These are phyloP conservation scores for Alviniconcha strummeri DNA, from an alignment of 2,888 invertebrate genomes.

Conservation along the genomic window DNA sequence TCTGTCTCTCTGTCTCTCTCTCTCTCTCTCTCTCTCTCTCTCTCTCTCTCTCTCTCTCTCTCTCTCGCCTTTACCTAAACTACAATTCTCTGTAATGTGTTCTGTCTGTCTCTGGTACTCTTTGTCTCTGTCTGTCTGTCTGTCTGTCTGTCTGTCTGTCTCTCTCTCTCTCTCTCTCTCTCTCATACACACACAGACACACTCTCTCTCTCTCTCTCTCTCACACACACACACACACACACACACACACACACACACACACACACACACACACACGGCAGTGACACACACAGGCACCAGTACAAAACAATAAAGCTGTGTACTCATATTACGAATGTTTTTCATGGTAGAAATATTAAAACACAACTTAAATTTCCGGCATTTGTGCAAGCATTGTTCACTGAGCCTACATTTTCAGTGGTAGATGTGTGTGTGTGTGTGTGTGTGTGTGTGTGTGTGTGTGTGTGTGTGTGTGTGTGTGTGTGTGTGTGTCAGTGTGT, in stretches of 20 bases:
- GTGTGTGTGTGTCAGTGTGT: no score
- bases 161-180: not conserved
- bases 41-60: not conserved
- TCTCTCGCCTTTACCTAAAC: not conserved
- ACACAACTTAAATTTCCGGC: no score
- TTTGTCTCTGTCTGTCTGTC: not conserved
- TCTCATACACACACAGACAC: not conserved
- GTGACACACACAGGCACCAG: not conserved
- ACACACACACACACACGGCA: not conserved
- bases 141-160: not conserved
- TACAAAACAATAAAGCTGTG: not conserved
- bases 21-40: not conserved
- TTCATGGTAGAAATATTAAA: not conserved
- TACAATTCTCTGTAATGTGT: not conserved
- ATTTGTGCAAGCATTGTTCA: not conserved
- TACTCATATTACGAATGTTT: not conserved
- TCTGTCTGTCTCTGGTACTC: not conserved
- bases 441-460: not conserved
- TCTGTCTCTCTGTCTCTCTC: not conserved
- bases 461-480: not conserved
- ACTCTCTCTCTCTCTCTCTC: not conserved
- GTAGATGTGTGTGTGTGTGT: not conserved
- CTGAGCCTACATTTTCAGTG: not conserved
- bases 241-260: not conserved
- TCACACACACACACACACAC: slow-evolving; percentile 9